phyloP scores from a whole-genome alignment of 2,797 vertebrate genomes.

The Chelon auratus region DNA sequence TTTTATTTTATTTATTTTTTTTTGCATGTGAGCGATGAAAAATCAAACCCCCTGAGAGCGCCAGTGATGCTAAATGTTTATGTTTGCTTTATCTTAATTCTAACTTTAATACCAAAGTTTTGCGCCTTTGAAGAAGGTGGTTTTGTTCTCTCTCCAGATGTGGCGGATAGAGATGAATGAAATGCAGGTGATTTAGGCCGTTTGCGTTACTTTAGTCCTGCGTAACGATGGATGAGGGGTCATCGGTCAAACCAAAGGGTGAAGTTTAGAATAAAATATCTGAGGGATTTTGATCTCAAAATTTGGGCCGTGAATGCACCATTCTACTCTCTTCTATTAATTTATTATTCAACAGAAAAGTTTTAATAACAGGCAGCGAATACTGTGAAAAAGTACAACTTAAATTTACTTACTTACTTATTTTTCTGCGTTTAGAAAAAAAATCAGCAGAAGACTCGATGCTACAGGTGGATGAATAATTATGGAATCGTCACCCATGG shows the following conservation, averaged over 20 bases:
- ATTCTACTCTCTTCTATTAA: not conserved
- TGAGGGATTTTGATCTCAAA: not conserved
- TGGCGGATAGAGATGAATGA: slow-evolving; percentile 12
- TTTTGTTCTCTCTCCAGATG: not conserved
- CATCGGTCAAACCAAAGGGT: not conserved
- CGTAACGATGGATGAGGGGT: not conserved
- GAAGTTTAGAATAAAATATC: not conserved
- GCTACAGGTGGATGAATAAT: slow-evolving; percentile 54
- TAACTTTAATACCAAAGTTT: not conserved
- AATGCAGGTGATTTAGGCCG: not conserved
- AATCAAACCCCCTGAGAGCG: not conserved
- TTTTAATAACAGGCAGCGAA: slow-evolving; percentile 1
- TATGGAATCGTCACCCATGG: slow-evolving; percentile 1
- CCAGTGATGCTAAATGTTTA: slow-evolving; percentile 2
- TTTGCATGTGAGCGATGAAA: not conserved
- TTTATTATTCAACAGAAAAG: not conserved
- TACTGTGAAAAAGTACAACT: not conserved
- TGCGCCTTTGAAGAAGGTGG: not conserved
- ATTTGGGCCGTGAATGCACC: not conserved
- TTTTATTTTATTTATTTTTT: slow-evolving; percentile 3
- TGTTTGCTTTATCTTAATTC: not conserved
- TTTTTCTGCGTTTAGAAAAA: not conserved
- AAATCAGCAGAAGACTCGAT: not conserved
- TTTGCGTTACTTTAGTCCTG: not conserved
- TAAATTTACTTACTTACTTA: too few relatives aligned